These are phyloP conservation scores for Momotus momota DNA, from an alignment of 2,797 vertebrate genomes.

Conservation along the genomic window DNA sequence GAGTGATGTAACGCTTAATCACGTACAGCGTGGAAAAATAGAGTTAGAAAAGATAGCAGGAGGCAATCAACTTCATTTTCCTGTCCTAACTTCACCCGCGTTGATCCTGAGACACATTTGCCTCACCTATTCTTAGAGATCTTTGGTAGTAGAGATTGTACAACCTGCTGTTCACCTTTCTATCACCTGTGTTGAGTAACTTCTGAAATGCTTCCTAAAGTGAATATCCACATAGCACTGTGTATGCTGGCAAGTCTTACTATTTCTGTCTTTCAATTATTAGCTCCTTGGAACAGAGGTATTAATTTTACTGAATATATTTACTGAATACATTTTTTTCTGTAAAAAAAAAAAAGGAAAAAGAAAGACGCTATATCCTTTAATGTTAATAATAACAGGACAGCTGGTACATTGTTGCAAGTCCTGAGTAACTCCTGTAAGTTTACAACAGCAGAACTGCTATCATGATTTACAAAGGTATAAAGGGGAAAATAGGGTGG, in stretches of 20 bases:
- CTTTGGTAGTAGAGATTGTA: not conserved
- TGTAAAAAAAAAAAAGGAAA: rapidly evolving
- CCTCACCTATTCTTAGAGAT: not conserved
- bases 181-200: not conserved
- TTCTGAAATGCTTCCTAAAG: not conserved
- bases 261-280: not conserved
- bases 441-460: not conserved
- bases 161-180: not conserved
- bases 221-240: not conserved
- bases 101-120: not conserved
- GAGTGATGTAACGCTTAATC: not conserved
- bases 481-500: not conserved
- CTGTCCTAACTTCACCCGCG: not conserved
- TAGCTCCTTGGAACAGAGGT: not conserved
- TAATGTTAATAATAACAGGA: not conserved
- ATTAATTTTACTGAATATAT: not conserved
- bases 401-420: not conserved
- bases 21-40: not conserved
- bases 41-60: not conserved
- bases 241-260: not conserved
- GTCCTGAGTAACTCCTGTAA: not conserved
- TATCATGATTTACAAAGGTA: not conserved
- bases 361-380: not conserved
- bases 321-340: not conserved
- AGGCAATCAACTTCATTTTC: not conserved